phyloP scores from a whole-genome alignment of 2,888 invertebrate species.

The Tetragonisca angustula region DNA sequence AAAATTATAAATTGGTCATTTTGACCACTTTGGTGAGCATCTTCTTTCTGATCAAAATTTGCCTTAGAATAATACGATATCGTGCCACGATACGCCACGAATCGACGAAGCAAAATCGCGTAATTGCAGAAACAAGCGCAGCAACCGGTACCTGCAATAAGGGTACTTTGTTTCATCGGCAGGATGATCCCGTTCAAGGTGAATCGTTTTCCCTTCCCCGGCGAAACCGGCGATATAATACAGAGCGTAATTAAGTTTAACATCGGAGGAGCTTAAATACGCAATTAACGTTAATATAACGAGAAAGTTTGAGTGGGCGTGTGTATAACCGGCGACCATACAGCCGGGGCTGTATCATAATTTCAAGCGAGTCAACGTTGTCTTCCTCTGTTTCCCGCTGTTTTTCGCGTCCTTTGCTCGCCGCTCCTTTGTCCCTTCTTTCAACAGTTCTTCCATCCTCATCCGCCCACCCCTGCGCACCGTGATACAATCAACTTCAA shows the following conservation, averaged over 20 bases:
- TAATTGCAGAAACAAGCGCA: conserved; percentile 4
- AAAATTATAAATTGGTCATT: too few relatives aligned
- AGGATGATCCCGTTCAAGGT: conserved; percentile 13
- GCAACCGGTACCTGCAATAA: not conserved
- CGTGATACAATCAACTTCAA: conserved; percentile 71
- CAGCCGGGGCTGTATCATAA: conserved; percentile 44
- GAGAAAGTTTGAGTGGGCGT: conserved; percentile 30
- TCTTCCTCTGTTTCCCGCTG: conserved; percentile 39
- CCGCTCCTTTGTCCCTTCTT: conserved; percentile 67
- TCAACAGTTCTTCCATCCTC: conserved; percentile 63
- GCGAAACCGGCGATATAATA: not conserved
- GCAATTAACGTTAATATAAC: conserved; percentile 42
- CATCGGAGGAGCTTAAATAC: conserved; percentile 28
- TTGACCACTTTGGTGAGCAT: too few relatives aligned
- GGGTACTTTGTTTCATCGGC: not conserved
- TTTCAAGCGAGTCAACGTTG: conserved; percentile 53
- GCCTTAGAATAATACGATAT: not conserved
- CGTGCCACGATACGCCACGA: not conserved
- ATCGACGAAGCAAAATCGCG: not conserved
- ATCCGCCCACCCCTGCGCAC: not conserved
- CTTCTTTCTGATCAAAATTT: not conserved
- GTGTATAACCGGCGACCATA: conserved; percentile 21
- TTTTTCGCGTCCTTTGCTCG: conserved; percentile 59
- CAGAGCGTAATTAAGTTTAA: conserved; percentile 26
- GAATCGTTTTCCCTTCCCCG: not conserved